Base-by-base conservation (phyloP, 64 coral and sea anemone genomes). In the Hydrozoanthus tunicans region DNA sequence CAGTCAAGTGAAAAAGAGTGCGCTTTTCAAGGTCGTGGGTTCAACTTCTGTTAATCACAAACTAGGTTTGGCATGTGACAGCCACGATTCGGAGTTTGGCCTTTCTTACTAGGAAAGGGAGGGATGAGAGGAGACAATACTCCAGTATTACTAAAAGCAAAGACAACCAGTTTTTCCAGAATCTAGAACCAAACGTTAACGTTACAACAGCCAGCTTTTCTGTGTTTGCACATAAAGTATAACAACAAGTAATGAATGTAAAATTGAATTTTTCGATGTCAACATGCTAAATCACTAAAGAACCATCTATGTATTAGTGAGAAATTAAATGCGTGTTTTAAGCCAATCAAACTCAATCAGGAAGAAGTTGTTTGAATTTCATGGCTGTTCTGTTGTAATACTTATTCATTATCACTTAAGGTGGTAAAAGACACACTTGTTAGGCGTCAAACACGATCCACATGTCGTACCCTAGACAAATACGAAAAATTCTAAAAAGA, bases 331-430 rank as follows among this genome's bases (percentile, higher is more conserved):
- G 53, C 51, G 68, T 58, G 54, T 74, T 88, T 88, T 88, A 88
- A 58, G 24, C 59, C 23, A 61, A 12, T 61, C 58, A 74, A 86
- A 88, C 69, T 75, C 11, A 23, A 88, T 75, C 66, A 88, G 84
- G 84, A 88, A 88, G 26, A 75, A 88, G n/a, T 60, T 74, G 54
- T 60, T 88, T 74, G 68, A 88, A 74, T 88, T 86, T 88, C 54
- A 57, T 70, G 58, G 67, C 68, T 86, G 53, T 86, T 58, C 20
- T 51, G 53, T 86, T 73, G 83, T 86, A 74, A 7, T 4, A 43
- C 13, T 88, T 88, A 88, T 88, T 15, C n/a, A 88, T 88, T 88
- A 88, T 32, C 84, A 75, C 69, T 24, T 88, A 13, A 57, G 68
- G 84, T 88, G 84, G 65, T 59, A 88, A 88, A 88, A 88, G 68